These are phyloP conservation scores for Danio aesculapii DNA, from an alignment of 2,797 vertebrate genomes.

Conservation along the genomic window DNA sequence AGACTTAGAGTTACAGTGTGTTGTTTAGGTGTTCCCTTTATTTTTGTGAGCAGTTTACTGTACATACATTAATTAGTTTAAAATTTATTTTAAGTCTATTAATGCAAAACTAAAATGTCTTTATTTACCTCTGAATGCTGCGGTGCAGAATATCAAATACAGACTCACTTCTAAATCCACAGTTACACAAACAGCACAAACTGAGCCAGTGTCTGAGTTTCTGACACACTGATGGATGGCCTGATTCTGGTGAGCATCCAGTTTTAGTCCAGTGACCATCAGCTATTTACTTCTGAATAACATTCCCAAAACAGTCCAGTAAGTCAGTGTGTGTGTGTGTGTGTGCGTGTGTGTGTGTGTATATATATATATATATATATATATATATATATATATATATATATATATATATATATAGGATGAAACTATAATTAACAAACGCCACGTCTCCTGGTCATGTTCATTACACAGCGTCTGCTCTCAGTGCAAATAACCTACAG, in stretches of 20 bases:
- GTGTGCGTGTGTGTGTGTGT: too few species aligned
- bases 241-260: slow-evolving; percentile 68
- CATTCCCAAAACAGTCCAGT: slow-evolving; percentile 70
- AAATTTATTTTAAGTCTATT: too few species aligned
- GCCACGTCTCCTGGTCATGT: slow-evolving; percentile 67
- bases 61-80: too few species aligned
- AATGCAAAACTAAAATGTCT: too few species aligned
- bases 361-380: too few species aligned
- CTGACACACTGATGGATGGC: neutral
- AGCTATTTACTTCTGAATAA: slow-evolving; percentile 61
- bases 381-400: too few species aligned
- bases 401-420: slow-evolving; percentile 60
- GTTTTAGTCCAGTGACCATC: slow-evolving; percentile 66
- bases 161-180: neutral
- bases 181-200: neutral
- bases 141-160: too few species aligned
- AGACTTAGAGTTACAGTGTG: too few species aligned
- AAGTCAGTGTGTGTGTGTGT: slow-evolving; percentile 58
- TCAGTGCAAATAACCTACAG: slow-evolving; percentile 51
- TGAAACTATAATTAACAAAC: slow-evolving; percentile 76
- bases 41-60: too few species aligned
- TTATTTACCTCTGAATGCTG: too few species aligned
- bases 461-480: slow-evolving; percentile 71
- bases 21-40: too few species aligned
- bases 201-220: neutral